Conservation (phyloP, 2,113 vertebrate genomes). For the Paedocypris sp. region DNA sequence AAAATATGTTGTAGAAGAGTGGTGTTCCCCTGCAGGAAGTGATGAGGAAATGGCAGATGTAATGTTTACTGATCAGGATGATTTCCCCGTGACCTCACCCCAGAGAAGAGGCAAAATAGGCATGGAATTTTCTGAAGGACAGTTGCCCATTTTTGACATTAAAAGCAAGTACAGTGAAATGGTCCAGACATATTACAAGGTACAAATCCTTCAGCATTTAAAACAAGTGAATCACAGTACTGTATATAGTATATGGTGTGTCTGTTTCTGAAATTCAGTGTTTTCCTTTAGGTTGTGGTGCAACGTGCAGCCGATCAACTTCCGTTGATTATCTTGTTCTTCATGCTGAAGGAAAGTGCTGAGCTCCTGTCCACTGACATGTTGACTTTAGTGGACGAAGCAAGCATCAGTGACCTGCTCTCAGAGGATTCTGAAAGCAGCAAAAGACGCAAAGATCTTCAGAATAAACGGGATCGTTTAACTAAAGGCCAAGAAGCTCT, state of each 20-base stretch:
- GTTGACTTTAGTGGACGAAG: conserved; percentile 24
- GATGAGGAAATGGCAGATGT: too few relatives aligned
- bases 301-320: conserved; percentile 39
- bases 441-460: conserved; percentile 13
- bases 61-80: too few relatives aligned
- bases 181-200: conserved; percentile 34
- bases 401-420: conserved; percentile 21
- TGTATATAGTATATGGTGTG: too few relatives aligned
- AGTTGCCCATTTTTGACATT: conserved; percentile 11
- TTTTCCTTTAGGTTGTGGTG: conserved; percentile 22
- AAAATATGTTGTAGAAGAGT: too few relatives aligned
- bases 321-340: conserved; percentile 35
- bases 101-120: too few relatives aligned
- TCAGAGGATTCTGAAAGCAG: conserved; percentile 23
- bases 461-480: conserved; percentile 21
- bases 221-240: neutral
- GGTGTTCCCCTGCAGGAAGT: too few relatives aligned
- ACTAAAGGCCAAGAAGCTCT: conserved; percentile 18
- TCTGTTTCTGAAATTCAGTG: too few relatives aligned
- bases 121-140: conserved; percentile 5
- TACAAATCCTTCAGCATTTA: neutral
- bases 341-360: conserved; percentile 36
- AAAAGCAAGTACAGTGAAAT: conserved; percentile 31
- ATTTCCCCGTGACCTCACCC: too few relatives aligned
- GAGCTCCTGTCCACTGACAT: conserved; percentile 31